Base-by-base conservation (phyloP, 2,797 vertebrate species). In the Hippocampus kuda region DNA sequence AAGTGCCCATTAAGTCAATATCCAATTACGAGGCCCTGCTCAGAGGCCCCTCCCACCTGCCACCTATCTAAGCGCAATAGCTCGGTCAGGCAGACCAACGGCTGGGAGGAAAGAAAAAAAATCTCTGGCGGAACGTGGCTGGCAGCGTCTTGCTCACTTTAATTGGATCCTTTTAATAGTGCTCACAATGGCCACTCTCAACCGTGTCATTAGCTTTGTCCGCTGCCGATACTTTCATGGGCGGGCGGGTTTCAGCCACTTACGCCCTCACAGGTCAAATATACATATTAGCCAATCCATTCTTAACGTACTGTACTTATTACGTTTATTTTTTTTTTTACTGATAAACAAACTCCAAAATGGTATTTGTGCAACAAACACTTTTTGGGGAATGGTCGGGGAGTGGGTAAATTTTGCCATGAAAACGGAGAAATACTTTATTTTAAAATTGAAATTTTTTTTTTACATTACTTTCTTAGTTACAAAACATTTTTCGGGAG, bases 131-230 rank as follows among this genome's bases (percentile, higher is more conserved):
- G 72, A 67, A 73, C 15, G 76, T 86, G 34, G 81, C 82, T 73
- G 83, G 83, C 80, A 82, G 80, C 73, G 72, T 71, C 41, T 72
- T 82, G 67, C 81, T 79, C 81, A 84, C 81, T 86, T 82, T 88
- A 89, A 91, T 89, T 87, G 84, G 85, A 89, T 88, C 82, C 82
- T 82, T 87, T 89, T 85, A 87, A 88, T 87, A 79, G 86, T 76
- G 79, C 83, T 85, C 85, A 81, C 84, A 81, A 79, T 76, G 85
- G 87, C 85, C 85, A 89, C 79, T 84, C 84, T 70, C 82, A 80
- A 79, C 78, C 77, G 75, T 81, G 81, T 86, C 86, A 89, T 89
- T 85, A 87, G 80, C 81, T 87, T 88, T 84, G 75, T 72, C 79
- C 77, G 20, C 8, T 54, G 53, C 16, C 30, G 3, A 9, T 8